A percentile compares a stretch with the other conserved stretches of the same genome.
phyloP scores from a whole-genome alignment of 2,888 invertebrate species.

The Stramonita haemastoma region DNA sequence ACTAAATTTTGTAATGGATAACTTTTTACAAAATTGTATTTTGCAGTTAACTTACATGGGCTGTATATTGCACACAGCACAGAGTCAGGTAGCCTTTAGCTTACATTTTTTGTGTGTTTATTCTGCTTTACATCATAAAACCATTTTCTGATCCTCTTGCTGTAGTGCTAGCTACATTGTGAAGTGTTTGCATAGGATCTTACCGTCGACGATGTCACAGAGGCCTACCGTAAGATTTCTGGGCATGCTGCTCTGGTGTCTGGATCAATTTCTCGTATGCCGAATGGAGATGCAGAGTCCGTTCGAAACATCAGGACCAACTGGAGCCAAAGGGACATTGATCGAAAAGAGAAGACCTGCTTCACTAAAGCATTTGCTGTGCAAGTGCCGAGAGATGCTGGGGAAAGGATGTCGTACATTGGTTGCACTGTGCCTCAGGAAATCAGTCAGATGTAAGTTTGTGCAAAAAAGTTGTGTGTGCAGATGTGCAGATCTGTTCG shows the following conservation, averaged over 20 bases:
- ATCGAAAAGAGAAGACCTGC: slow-evolving; percentile 66
- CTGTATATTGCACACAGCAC: too few relatives aligned
- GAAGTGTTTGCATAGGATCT: neutral
- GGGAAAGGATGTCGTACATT: neutral
- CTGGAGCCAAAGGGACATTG: slow-evolving; percentile 71
- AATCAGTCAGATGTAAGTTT: slow-evolving; percentile 46
- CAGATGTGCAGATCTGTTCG: neutral
- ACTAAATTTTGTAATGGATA: too few relatives aligned
- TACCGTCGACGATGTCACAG: slow-evolving; percentile 21
- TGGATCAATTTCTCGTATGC: slow-evolving; percentile 1
- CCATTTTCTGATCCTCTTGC: too few relatives aligned
- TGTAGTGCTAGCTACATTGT: too few relatives aligned
- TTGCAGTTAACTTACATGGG: too few relatives aligned
- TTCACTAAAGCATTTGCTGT: slow-evolving; percentile 64
- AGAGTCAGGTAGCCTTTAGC: too few relatives aligned
- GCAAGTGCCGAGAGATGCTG: slow-evolving; percentile 13
- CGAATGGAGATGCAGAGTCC: neutral
- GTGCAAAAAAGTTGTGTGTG: too few relatives aligned
- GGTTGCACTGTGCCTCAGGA: slow-evolving; percentile 40
- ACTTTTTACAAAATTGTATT: too few relatives aligned
- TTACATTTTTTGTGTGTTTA: too few relatives aligned
- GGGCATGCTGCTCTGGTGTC: slow-evolving; percentile 26
- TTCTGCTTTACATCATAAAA: too few relatives aligned
- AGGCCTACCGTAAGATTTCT: slow-evolving; percentile 34
- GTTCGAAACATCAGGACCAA: slow-evolving; percentile 56